A percentile compares a stretch with the other conserved stretches of the same genome.
Conservation (phyloP, 2,797 vertebrate genomes). For the Xenopus petersii region DNA sequence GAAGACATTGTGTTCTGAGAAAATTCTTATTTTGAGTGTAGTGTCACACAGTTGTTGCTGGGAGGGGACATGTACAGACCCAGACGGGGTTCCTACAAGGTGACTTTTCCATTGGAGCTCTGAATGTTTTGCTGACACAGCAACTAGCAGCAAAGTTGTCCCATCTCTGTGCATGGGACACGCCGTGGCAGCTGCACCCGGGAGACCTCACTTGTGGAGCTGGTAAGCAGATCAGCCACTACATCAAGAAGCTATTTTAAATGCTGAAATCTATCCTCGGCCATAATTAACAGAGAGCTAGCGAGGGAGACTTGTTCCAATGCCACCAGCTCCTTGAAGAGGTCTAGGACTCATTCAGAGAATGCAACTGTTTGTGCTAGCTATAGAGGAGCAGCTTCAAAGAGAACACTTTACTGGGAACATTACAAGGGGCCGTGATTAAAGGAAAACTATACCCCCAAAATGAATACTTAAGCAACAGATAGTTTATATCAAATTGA, state of each 20-base stretch:
- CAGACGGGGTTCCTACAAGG: neutral
- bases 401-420: slow-evolving; percentile 6
- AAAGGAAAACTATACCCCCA: too few relatives aligned
- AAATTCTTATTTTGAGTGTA: neutral
- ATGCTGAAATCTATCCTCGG: slow-evolving; percentile 28
- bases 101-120: neutral
- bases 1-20: too few relatives aligned
- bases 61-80: neutral
- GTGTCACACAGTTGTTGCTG: neutral
- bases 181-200: slow-evolving; percentile 25
- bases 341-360: neutral
- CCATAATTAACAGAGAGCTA: slow-evolving; percentile 9
- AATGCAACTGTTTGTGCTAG: neutral
- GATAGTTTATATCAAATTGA: too few relatives aligned
- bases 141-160: neutral
- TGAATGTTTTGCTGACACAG: slow-evolving; percentile 14
- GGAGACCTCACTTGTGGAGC: neutral
- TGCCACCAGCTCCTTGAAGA: slow-evolving; percentile 19
- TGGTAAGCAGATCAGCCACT: neutral
- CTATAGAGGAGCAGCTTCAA: neutral
- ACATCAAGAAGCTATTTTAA: slow-evolving; percentile 25
- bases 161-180: neutral
- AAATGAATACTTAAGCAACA: too few relatives aligned
- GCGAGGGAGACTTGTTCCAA: slow-evolving; percentile 7
- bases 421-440: neutral